Evolutionary conservation across 2,888 invertebrate genomes (phyloP).

Genomic region (Amphipyra berbera): DNA sequence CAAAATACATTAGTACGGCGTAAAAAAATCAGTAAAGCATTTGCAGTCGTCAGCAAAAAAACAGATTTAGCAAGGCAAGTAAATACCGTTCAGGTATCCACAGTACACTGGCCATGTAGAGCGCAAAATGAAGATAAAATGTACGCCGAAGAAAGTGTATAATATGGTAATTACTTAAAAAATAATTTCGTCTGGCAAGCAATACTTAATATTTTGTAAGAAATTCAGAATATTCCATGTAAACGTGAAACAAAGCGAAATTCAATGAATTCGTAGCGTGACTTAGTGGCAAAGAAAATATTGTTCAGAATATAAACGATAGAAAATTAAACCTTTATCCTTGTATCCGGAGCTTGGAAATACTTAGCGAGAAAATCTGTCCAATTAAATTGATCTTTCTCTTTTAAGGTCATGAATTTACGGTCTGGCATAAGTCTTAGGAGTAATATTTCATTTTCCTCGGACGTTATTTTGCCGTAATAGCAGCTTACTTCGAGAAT

Average conservation of each 20-base stretch:
- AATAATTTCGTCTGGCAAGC: constrained; percentile 22
- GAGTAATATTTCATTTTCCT: constrained; percentile 12
- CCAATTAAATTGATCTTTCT: constrained; percentile 21
- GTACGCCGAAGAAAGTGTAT: constrained; percentile 40
- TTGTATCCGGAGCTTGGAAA: constrained; percentile 24
- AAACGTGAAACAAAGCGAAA: constrained; percentile 15
- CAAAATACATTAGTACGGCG: background rate
- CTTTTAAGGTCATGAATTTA: constrained; percentile 25
- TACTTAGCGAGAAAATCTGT: constrained; percentile 18
- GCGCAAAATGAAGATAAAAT: constrained; percentile 33
- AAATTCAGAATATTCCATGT: constrained; percentile 22
- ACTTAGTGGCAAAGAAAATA: constrained; percentile 29
- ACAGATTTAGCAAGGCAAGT: constrained; percentile 8
- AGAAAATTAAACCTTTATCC: constrained; percentile 31
- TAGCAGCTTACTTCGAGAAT: background rate
- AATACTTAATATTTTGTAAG: constrained; percentile 15
- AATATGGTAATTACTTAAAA: constrained; percentile 22
- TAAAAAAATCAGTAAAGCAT: background rate
- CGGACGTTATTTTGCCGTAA: constrained; percentile 3
- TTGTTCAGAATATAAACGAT: constrained; percentile 28
- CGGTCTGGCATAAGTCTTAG: constrained; percentile 12
- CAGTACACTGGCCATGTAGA: constrained; percentile 46
- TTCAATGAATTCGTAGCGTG: constrained; percentile 26
- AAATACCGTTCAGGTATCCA: constrained; percentile 25
- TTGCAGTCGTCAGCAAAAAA: background rate